Base-by-base conservation (phyloP, 2,113 vertebrate genomes). In the Notothenia rossii region DNA sequence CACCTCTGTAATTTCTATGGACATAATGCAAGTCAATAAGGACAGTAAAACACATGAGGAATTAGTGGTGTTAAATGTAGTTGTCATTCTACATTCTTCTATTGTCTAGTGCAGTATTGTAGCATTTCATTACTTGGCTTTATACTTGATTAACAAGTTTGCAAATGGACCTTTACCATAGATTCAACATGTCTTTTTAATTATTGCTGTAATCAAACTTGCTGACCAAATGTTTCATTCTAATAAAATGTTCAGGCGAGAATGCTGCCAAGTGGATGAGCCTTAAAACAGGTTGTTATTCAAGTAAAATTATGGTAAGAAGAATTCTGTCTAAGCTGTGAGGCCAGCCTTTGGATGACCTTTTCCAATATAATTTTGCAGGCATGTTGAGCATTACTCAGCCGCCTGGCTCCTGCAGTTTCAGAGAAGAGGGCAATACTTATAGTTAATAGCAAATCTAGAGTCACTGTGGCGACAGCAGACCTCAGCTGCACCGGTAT, bases 251-350 rank as follows among this genome's bases (percentile, higher is more conserved):
- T 60, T 77, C 75, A 15, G n/a, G 61, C 51, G 50, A 58, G 61
- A 62, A 50, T 59, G 11, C 51, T 56, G 60, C 70, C 68, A 22
- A 29, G 29, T 20, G 45, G 73, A 78, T 55, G 5, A 48, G 25
- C 63, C 36, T 79, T 76, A 79, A 54, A 72, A 63, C 65, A 55
- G 40, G 68, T 85, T 83, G 53, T 81, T 88, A 84, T 69, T 64
- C 50, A 60, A 69, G 43, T 29, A 79, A 48, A 82, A 88, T 79
- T 74, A 72, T 60, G 64, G 25, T 56, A 29, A 51, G 62, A 25
- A 71, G 61, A 77, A 72, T 69, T 66, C 54, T 73, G 76, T 76
- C 79, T 12, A 45, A 36, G 70, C 66, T 62, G n/a, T 18, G 33
- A 55, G 63, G 11, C 29, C 58, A 54, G 66, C 81, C 73, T 68